Evolutionary conservation across 2,797 vertebrate species (phyloP).

Genomic region (Denticeps clupeoides): DNA sequence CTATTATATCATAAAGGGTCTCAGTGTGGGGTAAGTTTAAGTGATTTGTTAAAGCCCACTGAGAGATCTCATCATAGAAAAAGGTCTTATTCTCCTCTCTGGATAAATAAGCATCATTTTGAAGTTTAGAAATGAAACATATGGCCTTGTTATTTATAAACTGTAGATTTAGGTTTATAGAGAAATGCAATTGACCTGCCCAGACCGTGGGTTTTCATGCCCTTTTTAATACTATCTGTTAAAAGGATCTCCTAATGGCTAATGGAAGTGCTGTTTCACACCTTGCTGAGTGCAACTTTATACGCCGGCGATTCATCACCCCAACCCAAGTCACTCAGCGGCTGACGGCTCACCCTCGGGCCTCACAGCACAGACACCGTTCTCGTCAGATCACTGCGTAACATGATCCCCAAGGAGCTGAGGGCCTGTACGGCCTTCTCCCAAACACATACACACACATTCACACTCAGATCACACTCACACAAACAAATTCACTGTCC

Average conservation of each 20-base stretch:
- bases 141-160: no score
- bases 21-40: no score
- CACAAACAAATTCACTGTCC: no score
- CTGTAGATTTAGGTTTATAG: no score
- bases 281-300: conserved; percentile 47
- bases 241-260: conserved; percentile 37
- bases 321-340: conserved; percentile 34
- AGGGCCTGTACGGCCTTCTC: neutral
- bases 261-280: conserved; percentile 44
- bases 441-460: conserved; percentile 2
- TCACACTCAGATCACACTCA: conserved; percentile 2
- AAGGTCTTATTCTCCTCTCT: no score
- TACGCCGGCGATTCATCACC: conserved; percentile 41
- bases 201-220: no score
- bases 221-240: conserved; percentile 32
- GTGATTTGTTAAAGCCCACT: no score
- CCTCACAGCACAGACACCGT: conserved; percentile 8
- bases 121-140: no score
- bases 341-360: conserved; percentile 22
- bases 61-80: no score
- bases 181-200: no score
- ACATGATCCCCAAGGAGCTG: conserved; percentile 11
- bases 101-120: no score
- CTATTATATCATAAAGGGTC: no score
- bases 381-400: conserved; percentile 2